phyloP scores from a whole-genome alignment of 2,113 vertebrate genomes.

The Smithornis capensis region DNA sequence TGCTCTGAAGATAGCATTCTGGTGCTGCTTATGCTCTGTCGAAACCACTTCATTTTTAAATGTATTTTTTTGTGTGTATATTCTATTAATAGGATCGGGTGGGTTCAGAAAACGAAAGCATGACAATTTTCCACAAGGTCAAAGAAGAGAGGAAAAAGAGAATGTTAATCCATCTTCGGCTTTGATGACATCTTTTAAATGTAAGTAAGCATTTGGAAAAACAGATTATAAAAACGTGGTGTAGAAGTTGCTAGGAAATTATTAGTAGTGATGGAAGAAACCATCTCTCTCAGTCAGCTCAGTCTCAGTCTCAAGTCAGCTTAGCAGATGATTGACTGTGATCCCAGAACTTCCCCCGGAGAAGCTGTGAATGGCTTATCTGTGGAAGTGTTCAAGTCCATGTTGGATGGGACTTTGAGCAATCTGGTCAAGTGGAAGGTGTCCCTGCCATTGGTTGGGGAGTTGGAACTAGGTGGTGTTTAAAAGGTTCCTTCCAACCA shows the following conservation, averaged over 20 bases:
- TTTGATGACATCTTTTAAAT: conserved; percentile 84
- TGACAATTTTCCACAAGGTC: conserved; percentile 74
- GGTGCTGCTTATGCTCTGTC: neutral
- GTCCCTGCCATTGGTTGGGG: neutral
- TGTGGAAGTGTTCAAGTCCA: neutral
- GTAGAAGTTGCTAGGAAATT: neutral
- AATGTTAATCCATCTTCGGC: conserved; percentile 74
- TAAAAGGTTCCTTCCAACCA: neutral
- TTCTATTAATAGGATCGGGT: conserved; percentile 71
- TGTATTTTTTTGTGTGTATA: neutral
- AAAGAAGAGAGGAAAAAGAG: conserved; percentile 78
- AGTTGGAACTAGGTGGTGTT: neutral
- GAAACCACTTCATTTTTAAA: neutral
- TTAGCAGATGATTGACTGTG: neutral
- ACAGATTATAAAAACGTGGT: neutral
- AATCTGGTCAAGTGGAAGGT: neutral
- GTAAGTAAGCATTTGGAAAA: conserved; percentile 70
- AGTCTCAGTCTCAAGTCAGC: neutral
- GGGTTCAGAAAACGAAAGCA: conserved; percentile 82
- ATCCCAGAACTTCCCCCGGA: neutral
- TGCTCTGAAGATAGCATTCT: neutral
- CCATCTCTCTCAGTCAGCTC: neutral
- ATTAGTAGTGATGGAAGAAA: neutral
- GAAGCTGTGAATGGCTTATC: neutral
- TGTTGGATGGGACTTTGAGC: neutral